Conservation (phyloP, 2,888 invertebrate species). For the Drosophila nr. perissopoda region DNA sequence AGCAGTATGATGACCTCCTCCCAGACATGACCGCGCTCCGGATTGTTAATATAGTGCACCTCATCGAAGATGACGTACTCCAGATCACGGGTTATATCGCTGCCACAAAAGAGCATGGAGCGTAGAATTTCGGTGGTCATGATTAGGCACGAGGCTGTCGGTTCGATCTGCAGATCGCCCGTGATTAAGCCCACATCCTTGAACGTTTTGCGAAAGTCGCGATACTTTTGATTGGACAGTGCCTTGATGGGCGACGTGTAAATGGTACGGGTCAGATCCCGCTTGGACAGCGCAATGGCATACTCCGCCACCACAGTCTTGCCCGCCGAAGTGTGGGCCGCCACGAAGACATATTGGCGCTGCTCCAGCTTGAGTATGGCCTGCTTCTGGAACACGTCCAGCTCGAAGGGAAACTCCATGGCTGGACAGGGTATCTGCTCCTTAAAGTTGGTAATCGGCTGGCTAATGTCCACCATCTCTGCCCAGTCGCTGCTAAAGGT, state of each 20-base stretch:
- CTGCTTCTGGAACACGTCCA: conserved; percentile 98
- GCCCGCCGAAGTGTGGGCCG: conserved; percentile 98
- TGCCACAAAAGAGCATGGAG: conserved; percentile 98
- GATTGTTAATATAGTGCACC: conserved; percentile 99
- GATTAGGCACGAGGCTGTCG: conserved; percentile 96
- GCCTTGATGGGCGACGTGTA: conserved; percentile 99
- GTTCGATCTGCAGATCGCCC: conserved; percentile 97
- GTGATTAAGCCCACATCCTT: conserved; percentile 97
- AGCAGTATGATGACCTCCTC: conserved; percentile 98
- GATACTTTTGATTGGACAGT: conserved; percentile 98
- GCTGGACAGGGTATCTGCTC: conserved; percentile 94
- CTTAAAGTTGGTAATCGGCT: conserved; percentile 92
- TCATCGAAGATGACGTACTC: conserved; percentile 99
- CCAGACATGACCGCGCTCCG: conserved; percentile 99
- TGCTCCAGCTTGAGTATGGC: conserved; percentile 97
- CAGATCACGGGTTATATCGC: conserved; percentile 96
- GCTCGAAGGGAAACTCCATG: conserved; percentile 93
- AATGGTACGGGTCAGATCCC: conserved; percentile 95
- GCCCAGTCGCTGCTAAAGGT: conserved; percentile 91
- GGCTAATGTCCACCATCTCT: conserved; percentile 92
- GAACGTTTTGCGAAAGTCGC: conserved; percentile 97
- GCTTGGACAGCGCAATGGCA: conserved; percentile 97
- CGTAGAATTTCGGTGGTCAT: conserved; percentile 99
- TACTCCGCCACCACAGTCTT: conserved; percentile 99
- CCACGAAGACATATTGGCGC: conserved; percentile 98